Conservation (phyloP, 2,888 invertebrate genomes). For the Heliconius aoede region DNA sequence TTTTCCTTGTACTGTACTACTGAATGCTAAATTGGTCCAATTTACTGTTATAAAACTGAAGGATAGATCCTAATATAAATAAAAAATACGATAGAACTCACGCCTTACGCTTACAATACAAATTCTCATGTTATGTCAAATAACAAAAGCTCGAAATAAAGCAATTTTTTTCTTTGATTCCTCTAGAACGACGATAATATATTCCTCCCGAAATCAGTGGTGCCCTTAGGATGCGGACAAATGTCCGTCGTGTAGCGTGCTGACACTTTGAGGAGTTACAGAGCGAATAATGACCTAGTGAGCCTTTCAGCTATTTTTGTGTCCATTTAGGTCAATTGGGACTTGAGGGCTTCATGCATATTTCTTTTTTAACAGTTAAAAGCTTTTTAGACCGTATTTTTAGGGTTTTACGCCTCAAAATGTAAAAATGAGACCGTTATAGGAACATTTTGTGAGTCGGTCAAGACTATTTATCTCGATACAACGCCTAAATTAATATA, state of each 20-base stretch:
- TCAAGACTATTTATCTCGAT: too few species aligned
- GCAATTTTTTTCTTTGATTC: slow-evolving; percentile 74
- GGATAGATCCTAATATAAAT: not conserved
- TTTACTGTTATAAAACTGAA: not conserved
- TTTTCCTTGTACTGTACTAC: not conserved
- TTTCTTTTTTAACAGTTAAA: slow-evolving; percentile 67
- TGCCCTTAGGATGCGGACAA: slow-evolving; percentile 79
- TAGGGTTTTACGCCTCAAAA: not conserved
- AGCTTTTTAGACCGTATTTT: slow-evolving; percentile 66
- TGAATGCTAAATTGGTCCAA: not conserved
- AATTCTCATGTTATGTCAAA: slow-evolving; percentile 12
- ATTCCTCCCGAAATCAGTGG: slow-evolving; percentile 76
- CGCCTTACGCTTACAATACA: not conserved
- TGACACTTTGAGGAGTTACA: slow-evolving; percentile 77
- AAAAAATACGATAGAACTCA: not conserved
- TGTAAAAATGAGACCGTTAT: too few species aligned
- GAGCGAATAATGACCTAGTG: slow-evolving; percentile 79
- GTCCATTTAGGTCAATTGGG: slow-evolving; percentile 82
- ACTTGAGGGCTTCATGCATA: slow-evolving; percentile 75
- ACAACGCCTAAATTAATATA: too few species aligned
- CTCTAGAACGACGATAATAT: slow-evolving; percentile 72
- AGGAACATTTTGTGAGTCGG: too few species aligned
- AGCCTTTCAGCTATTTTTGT: slow-evolving; percentile 78
- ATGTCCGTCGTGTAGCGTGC: slow-evolving; percentile 71
- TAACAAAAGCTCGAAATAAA: slow-evolving; percentile 51